Evolutionary conservation across 2,797 vertebrate genomes (phyloP).

Genomic region (Lacerta agilis): DNA sequence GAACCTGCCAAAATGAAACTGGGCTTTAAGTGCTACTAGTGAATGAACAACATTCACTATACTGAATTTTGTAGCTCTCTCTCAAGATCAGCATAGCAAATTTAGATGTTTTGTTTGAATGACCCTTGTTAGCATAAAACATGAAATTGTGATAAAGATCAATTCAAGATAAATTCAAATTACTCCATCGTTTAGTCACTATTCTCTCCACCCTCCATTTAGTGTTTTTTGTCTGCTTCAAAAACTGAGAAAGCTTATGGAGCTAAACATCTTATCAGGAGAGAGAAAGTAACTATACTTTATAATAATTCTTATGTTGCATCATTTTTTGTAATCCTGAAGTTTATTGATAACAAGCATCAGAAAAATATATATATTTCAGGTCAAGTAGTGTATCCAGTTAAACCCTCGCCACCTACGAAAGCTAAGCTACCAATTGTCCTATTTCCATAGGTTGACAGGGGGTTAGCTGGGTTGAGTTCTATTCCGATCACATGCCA

Average conservation of each 20-base stretch:
- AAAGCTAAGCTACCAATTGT: too few relatives aligned
- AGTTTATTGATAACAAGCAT: too few relatives aligned
- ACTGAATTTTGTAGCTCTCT: not conserved
- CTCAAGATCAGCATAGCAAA: not conserved
- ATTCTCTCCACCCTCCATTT: not conserved
- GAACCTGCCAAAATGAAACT: slow-evolving; percentile 78
- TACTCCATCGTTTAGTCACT: not conserved
- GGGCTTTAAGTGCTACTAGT: not conserved
- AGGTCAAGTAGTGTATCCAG: too few relatives aligned
- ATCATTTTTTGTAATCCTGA: not conserved
- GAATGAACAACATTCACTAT: not conserved
- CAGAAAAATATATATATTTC: too few relatives aligned
- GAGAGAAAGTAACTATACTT: not conserved
- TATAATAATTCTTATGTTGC: not conserved
- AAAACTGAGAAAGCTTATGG: not conserved
- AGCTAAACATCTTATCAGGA: not conserved
- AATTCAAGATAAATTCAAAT: not conserved
- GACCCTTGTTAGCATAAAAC: not conserved
- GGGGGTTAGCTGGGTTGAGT: too few relatives aligned
- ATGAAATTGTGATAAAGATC: not conserved
- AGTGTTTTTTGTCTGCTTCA: not conserved
- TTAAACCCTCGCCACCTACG: too few relatives aligned
- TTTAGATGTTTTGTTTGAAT: not conserved
- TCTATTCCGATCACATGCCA: too few relatives aligned
- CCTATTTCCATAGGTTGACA: too few relatives aligned